Base-by-base conservation (phyloP, 2,888 invertebrate species). In the Erebia ligea region DNA sequence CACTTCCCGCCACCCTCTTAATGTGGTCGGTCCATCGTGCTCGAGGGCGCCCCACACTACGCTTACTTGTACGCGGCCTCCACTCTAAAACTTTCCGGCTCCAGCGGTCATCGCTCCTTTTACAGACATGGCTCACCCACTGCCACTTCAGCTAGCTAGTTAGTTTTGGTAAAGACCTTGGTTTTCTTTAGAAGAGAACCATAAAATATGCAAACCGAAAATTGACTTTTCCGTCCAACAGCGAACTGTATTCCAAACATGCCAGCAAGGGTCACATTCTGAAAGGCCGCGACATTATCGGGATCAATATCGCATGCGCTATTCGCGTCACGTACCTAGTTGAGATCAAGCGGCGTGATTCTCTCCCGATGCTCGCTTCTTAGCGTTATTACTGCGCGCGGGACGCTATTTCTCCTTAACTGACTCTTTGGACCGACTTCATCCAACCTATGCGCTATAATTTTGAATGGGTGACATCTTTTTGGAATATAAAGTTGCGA, bases 291-390 rank as follows among this genome's bases (percentile, higher is more conserved):
- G 72, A 74, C 74, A 74, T 74, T 74, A 72, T 74, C 72, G 50
- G 70, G 74, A 75, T 76, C 77, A 57, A 77, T 76, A 77, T 77
- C 67, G 58, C 69, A 70, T 70, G 54, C 67, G 68, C 72, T 58
- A 77, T 77, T 75, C 76, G 21, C 34, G 70, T 79, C 84, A 83
- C 82, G 82, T 80, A 65, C 67, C 61, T 45, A 76, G 76, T 75
- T 70, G 70, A 76, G 79, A 81, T 83, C 81, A 79, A 78, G 77
- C 73, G 81, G 70, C 68, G 79, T 80, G 84, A 82, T 83, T 83
- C 77, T 77, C 77, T 76, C 76, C 77, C 78, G 72, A 75, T 77
- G 75, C 73, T 64, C 74, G 75, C 76, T 77, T 75, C 77, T 77
- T 71, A 75, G 70, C 75, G 76, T 79, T 79, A 81, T 80, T 78